Conservation (phyloP, 53 echinoderm and acorn worm genomes). For the Echinarachnius parma region DNA sequence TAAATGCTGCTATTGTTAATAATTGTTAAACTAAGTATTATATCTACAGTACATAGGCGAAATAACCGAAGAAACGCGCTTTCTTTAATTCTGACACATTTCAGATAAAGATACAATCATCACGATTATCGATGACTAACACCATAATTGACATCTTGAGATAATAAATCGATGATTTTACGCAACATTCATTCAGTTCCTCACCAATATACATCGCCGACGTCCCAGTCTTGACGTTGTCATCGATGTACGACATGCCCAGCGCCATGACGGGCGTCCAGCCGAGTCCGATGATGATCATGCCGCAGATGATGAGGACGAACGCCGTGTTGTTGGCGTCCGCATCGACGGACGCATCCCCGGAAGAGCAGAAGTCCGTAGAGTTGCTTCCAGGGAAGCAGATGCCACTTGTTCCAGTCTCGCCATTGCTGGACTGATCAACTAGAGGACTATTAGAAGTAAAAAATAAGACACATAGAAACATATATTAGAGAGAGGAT, state of each 20-base stretch:
- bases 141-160: too few relatives aligned
- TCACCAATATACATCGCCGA: constrained; percentile 70
- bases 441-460: neutral
- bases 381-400: constrained; percentile 5
- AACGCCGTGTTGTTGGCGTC: constrained; percentile 49
- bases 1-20: too few relatives aligned
- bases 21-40: too few relatives aligned
- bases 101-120: too few relatives aligned
- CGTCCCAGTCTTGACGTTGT: constrained; percentile 60
- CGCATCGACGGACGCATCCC: neutral
- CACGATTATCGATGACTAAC: too few relatives aligned
- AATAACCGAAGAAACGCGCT: too few relatives aligned
- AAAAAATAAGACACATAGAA: too few relatives aligned
- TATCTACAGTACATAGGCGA: too few relatives aligned
- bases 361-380: constrained; percentile 19
- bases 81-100: too few relatives aligned
- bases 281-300: constrained; percentile 63
- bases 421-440: neutral
- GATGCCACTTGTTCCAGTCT: neutral
- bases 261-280: constrained; percentile 72
- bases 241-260: constrained; percentile 68
- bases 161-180: too few relatives aligned
- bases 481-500: too few relatives aligned
- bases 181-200: neutral
- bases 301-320: constrained; percentile 58